These are phyloP conservation scores for Cyanocitta stelleri DNA, from an alignment of 2,113 vertebrate species.

Conservation along the genomic window DNA sequence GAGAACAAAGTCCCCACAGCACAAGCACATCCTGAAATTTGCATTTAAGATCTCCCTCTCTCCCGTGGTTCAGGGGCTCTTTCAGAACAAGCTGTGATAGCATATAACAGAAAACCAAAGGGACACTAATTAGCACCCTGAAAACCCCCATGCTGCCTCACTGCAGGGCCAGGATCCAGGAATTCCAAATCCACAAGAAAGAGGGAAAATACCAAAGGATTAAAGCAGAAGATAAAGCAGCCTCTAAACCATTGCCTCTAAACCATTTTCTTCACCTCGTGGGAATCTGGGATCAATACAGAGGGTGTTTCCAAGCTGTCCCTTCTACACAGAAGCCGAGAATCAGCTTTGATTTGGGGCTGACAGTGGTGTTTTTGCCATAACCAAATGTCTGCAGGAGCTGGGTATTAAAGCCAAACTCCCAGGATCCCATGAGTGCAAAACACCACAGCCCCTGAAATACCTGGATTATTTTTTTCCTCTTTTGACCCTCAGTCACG, in stretches of 20 bases:
- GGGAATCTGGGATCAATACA: background rate
- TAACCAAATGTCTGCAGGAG: background rate
- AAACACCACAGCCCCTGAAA: background rate
- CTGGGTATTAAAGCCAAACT: background rate
- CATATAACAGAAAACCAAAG: background rate
- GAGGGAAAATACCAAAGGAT: background rate
- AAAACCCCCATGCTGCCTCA: background rate
- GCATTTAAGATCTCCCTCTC: background rate
- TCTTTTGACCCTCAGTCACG: background rate
- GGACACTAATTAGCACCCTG: background rate
- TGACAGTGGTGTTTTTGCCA: background rate
- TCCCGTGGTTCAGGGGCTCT: background rate
- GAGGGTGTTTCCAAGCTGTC: background rate
- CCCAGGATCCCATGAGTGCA: background rate
- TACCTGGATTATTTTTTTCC: background rate
- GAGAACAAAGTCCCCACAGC: background rate
- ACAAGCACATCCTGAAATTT: background rate
- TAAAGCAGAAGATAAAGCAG: background rate
- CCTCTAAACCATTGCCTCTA: background rate
- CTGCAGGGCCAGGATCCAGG: background rate
- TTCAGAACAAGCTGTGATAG: background rate
- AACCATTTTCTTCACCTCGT: background rate
- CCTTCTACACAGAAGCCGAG: background rate
- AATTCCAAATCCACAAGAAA: background rate
- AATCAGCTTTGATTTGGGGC: background rate